Base-by-base conservation (phyloP, 2,113 vertebrate genomes). In the Sylvia atricapilla region DNA sequence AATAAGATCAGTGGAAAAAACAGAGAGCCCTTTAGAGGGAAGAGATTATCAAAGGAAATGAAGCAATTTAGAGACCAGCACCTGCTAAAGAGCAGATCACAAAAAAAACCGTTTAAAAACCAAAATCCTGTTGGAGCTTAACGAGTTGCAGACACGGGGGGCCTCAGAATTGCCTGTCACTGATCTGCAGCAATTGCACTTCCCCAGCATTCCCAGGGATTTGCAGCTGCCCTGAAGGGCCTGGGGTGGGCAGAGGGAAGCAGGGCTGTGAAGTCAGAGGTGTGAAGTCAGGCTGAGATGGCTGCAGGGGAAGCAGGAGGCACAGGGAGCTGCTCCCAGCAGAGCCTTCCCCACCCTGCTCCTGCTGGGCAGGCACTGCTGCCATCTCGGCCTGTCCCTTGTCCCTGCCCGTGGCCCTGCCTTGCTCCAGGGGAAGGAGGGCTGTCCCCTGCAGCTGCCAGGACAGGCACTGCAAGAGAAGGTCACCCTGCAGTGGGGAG, bases 321-420 rank as follows among this genome's bases (percentile, higher is more conserved):
- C 24, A 9, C 63, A 50, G 25, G 37, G 37, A 37, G 37, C 37
- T 2, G 63, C 41, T 49, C 11, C 62, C 14, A 5, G 2, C 33
- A 59, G 63, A 24, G 12, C 55, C 55, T 4, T n/a, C 28, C 81
- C 30, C 33, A 3, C 1, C 7, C 20, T 11, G 15, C 5, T 2
- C 0, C 0, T 4, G 46, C 10, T 3, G 14, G 70, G 33, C 60
- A 75, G 43, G 37, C 7, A 1, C 17, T 0, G 22, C 84, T 39
- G 17, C 11, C 37, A 37, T n/a, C n/a, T n/a, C n/a, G n/a, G n/a
- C n/a, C n/a, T n/a, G n/a, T n/a, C n/a, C n/a, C n/a, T n/a, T n/a
- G n/a, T n/a, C n/a, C n/a, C n/a, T n/a, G n/a, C 37, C 37, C 37
- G 37, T 37, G 37, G 37, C 37, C 37, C 37, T 37, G 37, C 37